Base-by-base conservation (phyloP, 2,797 vertebrate species). In the Anolis apletophallus region DNA sequence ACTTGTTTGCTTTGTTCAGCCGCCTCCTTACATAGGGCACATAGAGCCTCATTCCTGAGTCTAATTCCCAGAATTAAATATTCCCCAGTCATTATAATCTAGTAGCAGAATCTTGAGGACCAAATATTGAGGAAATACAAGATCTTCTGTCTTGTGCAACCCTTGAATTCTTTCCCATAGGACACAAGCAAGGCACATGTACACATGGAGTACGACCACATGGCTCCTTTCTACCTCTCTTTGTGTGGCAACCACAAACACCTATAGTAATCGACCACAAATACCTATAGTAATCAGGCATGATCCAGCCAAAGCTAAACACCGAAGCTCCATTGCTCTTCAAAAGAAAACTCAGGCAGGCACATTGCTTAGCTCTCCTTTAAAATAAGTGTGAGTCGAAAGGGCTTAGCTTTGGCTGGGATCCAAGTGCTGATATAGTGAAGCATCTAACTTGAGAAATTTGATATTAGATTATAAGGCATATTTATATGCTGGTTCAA, bases 1-100 rank as follows among this genome's bases (percentile, higher is more conserved):
- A n/a, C 17, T 4, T n/a, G 29, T 83, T 87, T 88, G 36, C 75
- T 74, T 87, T 88, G 87, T 85, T 82, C 87, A 40, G 80, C 88
- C 12, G 10, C 82, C 16, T 34, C 34, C 90, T 92, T 73, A 64
- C 80, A 85, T 86, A 76, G 46, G 26, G 6, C 0, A 40, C 32
- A 52, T 32, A 12, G 29, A 4, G 46, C 46, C 29, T 57, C 90
- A 69, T 34, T 34, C 54, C 81, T 91, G 87, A 85, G 87, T 88
- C 80, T 0, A 83, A 69, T 90, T 64, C 57, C 75, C 57, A 46
- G 85, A 89, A 59, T 82, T 85, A 55, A 19, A 29, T 67, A 80
- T 61, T 50, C 57, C 86, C 55, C 90, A 90, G 72, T 34, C 67
- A n/a, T 69, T 40, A 10, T 55, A 6, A 78, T 61, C 32, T 69